phyloP scores from a whole-genome alignment of 2,797 vertebrate species.

The Phalanger gymnotis region DNA sequence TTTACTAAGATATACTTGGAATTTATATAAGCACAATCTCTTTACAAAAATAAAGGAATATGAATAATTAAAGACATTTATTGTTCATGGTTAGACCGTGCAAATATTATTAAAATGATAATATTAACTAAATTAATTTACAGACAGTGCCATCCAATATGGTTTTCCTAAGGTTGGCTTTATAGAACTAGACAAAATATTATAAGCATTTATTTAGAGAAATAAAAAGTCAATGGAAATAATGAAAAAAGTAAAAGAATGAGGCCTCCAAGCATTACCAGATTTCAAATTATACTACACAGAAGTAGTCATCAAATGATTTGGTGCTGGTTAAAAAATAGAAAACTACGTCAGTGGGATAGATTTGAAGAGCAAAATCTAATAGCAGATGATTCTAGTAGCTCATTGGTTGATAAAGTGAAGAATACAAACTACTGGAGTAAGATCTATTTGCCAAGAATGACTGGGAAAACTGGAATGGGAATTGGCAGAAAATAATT shows the following conservation, averaged over 20 bases:
- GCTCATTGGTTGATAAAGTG: neutral
- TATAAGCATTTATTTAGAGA: neutral
- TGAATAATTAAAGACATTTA: neutral
- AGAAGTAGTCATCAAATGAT: neutral
- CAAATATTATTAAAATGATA: neutral
- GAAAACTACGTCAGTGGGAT: neutral
- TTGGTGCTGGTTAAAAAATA: neutral
- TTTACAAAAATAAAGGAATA: neutral
- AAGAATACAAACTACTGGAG: neutral
- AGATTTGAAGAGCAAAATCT: neutral
- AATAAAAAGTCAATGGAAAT: neutral
- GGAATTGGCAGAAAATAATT: neutral
- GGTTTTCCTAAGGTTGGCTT: neutral
- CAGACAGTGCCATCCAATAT: neutral
- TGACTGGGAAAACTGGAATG: neutral
- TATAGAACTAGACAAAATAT: neutral
- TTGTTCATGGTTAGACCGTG: neutral
- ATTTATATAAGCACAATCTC: neutral
- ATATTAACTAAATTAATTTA: neutral
- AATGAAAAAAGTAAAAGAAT: neutral
- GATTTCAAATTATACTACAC: neutral
- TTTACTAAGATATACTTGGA: neutral
- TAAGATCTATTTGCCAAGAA: neutral
- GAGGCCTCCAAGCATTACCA: neutral
- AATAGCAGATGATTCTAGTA: neutral